Conservation (phyloP, 2,113 vertebrate genomes). For the Leptocoma aspasia region DNA sequence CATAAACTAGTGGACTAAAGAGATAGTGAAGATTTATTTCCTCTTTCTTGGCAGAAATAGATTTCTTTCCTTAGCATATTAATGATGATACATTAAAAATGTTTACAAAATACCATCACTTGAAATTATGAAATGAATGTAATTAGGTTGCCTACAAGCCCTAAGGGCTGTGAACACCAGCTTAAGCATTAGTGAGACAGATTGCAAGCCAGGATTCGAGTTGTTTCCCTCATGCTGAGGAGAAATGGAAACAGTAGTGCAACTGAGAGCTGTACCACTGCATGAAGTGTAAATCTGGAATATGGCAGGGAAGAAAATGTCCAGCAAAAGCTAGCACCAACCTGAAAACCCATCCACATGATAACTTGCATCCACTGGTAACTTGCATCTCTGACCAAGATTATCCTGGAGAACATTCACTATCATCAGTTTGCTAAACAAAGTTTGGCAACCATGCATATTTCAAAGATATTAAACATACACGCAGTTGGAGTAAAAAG, state of each 20-base stretch:
- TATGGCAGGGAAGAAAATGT: not conserved
- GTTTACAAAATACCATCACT: constrained; percentile 67
- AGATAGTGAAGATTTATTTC: constrained; percentile 76
- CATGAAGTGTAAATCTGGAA: not conserved
- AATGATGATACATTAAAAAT: constrained; percentile 73
- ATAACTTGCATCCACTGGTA: too few relatives aligned
- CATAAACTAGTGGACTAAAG: constrained; percentile 67
- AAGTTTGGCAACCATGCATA: not conserved
- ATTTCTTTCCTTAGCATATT: constrained; percentile 72
- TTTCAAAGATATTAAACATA: not conserved
- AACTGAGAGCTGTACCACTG: not conserved
- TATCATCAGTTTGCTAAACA: not conserved
- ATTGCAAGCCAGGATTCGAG: constrained; percentile 28
- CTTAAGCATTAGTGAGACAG: constrained; percentile 66
- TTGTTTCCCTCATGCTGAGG: not conserved
- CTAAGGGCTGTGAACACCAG: constrained; percentile 28
- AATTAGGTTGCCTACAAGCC: constrained; percentile 62
- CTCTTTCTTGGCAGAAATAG: constrained; percentile 64
- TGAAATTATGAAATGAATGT: constrained; percentile 66
- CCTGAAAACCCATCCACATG: not conserved
- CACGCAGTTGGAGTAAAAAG: not conserved
- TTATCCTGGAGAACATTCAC: not conserved
- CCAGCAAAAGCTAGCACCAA: not conserved
- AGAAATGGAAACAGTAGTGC: not conserved
- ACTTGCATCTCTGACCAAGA: not conserved